Evolutionary conservation across 2,888 invertebrate species (phyloP).

Genomic region (Tholera decimalis): DNA sequence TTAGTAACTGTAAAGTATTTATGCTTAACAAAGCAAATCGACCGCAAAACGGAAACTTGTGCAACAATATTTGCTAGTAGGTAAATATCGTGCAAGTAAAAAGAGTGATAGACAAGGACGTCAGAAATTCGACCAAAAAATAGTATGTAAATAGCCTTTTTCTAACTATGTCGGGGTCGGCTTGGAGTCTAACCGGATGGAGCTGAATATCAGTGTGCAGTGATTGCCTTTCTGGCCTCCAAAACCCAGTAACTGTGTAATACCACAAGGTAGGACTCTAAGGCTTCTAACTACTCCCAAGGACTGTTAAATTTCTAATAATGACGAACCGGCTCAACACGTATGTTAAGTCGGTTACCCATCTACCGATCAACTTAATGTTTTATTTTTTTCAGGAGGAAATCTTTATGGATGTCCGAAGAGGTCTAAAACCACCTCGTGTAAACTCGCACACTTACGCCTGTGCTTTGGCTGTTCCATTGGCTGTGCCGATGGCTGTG

Average conservation of each 20-base stretch:
- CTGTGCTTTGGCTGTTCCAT: too few species aligned
- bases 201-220: background rate
- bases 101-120: background rate
- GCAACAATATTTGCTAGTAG: conserved; percentile 7
- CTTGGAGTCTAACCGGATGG: background rate
- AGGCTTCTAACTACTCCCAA: background rate
- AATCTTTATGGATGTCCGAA: too few species aligned
- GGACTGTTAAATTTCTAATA: background rate
- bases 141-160: background rate
- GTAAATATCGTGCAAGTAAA: conserved; percentile 7
- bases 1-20: background rate
- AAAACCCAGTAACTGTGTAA: background rate
- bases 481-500: too few species aligned
- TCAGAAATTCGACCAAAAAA: background rate
- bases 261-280: background rate
- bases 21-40: conserved; percentile 27
- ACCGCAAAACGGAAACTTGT: conserved; percentile 14
- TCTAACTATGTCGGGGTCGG: background rate
- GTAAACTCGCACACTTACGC: too few species aligned
- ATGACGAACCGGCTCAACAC: too few species aligned
- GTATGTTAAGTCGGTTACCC: too few species aligned
- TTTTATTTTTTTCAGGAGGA: too few species aligned
- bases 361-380: too few species aligned
- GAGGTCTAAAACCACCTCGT: too few species aligned
- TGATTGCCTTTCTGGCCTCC: background rate